A percentile compares a stretch with the other conserved stretches of the same genome.
Evolutionary conservation across 2,888 invertebrate species (phyloP).

Genomic region (Dione juno): DNA sequence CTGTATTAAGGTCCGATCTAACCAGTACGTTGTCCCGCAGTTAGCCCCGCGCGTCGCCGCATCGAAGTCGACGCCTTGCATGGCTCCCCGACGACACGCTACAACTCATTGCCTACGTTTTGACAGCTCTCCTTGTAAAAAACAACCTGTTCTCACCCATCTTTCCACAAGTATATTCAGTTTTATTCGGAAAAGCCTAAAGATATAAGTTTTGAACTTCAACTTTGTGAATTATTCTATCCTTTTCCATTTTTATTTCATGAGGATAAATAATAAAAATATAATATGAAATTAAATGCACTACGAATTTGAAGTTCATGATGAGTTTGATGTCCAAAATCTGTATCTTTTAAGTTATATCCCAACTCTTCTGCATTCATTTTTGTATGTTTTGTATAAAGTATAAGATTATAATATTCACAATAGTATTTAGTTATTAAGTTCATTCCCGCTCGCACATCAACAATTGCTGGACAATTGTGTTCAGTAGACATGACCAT

Average conservation of each 20-base stretch:
- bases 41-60: conserved; percentile 48
- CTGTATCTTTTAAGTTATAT: neutral
- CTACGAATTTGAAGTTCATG: neutral
- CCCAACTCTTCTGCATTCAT: neutral
- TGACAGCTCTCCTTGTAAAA: conserved; percentile 22
- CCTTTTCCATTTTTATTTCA: neutral
- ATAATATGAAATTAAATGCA: too few relatives aligned
- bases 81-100: conserved; percentile 54
- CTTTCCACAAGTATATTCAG: neutral
- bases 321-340: neutral
- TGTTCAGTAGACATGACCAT: conserved; percentile 50
- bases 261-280: too few relatives aligned
- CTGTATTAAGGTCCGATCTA: conserved; percentile 19
- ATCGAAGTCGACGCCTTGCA: conserved; percentile 51
- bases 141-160: neutral
- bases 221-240: neutral
- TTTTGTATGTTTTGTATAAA: conserved; percentile 31
- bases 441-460: conserved; percentile 46
- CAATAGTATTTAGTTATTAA: conserved; percentile 22
- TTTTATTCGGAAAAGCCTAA: neutral
- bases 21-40: conserved; percentile 46
- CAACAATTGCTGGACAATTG: conserved; percentile 62
- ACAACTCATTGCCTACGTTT: conserved; percentile 9
- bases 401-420: conserved; percentile 9
- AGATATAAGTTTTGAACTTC: neutral